phyloP scores from a whole-genome alignment of 2,888 invertebrate genomes.

The Apantesis nais region DNA sequence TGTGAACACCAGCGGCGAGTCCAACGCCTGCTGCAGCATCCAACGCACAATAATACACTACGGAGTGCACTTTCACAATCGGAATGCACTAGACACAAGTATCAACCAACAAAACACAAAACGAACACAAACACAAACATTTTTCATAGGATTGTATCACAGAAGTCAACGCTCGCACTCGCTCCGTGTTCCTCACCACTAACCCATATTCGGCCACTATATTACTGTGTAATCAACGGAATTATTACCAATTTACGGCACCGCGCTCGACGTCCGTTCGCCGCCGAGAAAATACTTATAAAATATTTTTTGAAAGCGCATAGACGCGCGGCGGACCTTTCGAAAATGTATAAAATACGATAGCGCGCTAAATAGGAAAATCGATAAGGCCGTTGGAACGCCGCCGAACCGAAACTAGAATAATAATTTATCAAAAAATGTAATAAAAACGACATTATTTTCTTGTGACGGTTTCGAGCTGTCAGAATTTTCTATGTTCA shows the following conservation, averaged over 20 bases:
- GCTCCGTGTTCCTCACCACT: constrained; percentile 72
- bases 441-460: constrained; percentile 86
- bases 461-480: constrained; percentile 79
- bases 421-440: constrained; percentile 85
- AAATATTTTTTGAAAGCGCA: constrained; percentile 84
- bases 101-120: constrained; percentile 71
- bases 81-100: constrained; percentile 69
- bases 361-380: constrained; percentile 83
- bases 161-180: constrained; percentile 67
- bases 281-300: constrained; percentile 76
- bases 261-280: constrained; percentile 78
- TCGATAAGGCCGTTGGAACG: constrained; percentile 79
- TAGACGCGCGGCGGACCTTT: constrained; percentile 79
- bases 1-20: constrained; percentile 37
- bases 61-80: constrained; percentile 73
- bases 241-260: constrained; percentile 83
- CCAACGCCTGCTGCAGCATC: constrained; percentile 60
- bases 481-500: constrained; percentile 82
- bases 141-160: constrained; percentile 61
- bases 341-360: constrained; percentile 82
- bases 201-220: constrained; percentile 82
- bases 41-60: constrained; percentile 74
- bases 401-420: constrained; percentile 79
- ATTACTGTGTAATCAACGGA: constrained; percentile 82
- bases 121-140: constrained; percentile 65